Conservation (phyloP, 2,797 vertebrate species). For the Cyclura pinguis region DNA sequence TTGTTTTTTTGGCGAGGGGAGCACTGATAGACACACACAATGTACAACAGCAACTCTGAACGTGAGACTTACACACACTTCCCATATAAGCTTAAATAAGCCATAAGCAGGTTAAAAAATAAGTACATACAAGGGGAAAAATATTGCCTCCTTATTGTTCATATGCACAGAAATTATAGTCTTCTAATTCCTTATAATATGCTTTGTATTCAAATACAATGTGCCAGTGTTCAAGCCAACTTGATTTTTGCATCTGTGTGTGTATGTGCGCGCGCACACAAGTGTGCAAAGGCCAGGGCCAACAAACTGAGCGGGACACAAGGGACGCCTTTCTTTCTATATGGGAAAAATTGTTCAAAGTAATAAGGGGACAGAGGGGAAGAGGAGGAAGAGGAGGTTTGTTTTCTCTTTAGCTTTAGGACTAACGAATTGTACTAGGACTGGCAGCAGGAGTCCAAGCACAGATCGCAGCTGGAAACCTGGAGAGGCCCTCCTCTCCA, state of each 20-base stretch:
- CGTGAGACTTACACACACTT: not conserved
- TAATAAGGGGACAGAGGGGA: not conserved
- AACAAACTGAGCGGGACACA: not conserved
- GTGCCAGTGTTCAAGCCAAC: not conserved
- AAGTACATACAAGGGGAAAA: not conserved
- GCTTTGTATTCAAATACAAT: not conserved
- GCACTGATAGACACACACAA: no score
- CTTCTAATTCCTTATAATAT: not conserved
- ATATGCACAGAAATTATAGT: not conserved
- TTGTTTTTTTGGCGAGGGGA: not conserved
- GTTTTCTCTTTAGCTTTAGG: not conserved
- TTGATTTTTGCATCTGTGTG: not conserved
- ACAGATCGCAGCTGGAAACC: slow-evolving; percentile 56
- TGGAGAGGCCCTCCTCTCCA: slow-evolving; percentile 48
- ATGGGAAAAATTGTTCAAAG: slow-evolving; percentile 48
- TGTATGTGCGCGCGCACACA: not conserved
- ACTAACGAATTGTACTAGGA: slow-evolving; percentile 2
- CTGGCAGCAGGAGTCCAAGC: slow-evolving; percentile 47
- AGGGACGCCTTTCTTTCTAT: slow-evolving; percentile 13
- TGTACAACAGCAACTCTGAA: not conserved
- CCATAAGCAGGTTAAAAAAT: not conserved
- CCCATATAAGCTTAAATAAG: no score
- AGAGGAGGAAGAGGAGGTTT: slow-evolving; percentile 22
- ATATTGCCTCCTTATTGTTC: no score
- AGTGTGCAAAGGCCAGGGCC: not conserved